A percentile compares a stretch with the other conserved stretches of the same genome.
Conservation (phyloP, 2,113 vertebrate species). For the Corydoras maculifer region DNA sequence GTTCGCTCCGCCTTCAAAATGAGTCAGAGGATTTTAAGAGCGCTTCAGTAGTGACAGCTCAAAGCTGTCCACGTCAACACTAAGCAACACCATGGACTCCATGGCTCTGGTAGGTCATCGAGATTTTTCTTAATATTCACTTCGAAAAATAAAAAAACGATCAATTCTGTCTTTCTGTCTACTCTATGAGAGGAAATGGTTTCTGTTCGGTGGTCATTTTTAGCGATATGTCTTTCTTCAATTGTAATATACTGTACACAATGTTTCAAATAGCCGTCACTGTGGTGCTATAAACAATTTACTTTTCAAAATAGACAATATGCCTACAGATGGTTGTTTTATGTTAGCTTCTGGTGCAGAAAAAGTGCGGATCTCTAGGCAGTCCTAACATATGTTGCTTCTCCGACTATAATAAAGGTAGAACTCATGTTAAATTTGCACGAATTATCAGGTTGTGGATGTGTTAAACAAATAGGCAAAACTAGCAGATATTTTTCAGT, state of each 20-base stretch:
- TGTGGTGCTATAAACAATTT: not conserved
- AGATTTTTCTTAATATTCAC: conserved; percentile 1
- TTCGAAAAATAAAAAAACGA: not conserved
- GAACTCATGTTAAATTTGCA: not conserved
- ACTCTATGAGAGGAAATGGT: not conserved
- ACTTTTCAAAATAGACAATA: not conserved
- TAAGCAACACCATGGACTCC: conserved; percentile 64
- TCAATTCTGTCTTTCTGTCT: too few relatives aligned
- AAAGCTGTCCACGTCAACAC: conserved; percentile 75
- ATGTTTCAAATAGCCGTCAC: not conserved
- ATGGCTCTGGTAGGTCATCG: conserved; percentile 60
- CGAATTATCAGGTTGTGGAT: not conserved
- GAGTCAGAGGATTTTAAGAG: conserved; percentile 47
- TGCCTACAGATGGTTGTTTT: not conserved
- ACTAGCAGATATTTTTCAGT: not conserved
- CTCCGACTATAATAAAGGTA: not conserved
- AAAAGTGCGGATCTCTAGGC: not conserved
- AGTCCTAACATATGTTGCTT: conserved; percentile 30
- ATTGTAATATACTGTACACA: not conserved
- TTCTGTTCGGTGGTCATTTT: not conserved
- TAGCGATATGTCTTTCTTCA: too few relatives aligned
- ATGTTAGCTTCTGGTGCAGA: too few relatives aligned
- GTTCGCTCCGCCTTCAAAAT: conserved; percentile 35
- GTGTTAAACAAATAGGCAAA: not conserved
- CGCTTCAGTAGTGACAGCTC: conserved; percentile 65